These are phyloP conservation scores for Phragmatobia fuliginosa DNA, from an alignment of 2,888 invertebrate genomes.

Conservation along the genomic window DNA sequence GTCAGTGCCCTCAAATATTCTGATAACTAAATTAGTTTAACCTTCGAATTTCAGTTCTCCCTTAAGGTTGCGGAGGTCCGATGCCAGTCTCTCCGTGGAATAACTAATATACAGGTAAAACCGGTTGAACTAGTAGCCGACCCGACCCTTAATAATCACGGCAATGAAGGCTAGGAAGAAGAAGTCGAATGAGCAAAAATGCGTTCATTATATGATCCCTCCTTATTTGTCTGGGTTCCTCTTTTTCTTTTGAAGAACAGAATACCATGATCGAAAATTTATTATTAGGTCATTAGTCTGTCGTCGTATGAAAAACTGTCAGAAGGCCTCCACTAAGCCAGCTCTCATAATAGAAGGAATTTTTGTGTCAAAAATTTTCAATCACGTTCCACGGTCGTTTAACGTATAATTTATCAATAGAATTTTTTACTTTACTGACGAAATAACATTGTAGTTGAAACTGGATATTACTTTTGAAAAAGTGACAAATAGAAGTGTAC, in stretches of 20 bases:
- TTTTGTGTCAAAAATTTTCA: background rate
- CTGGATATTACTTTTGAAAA: background rate
- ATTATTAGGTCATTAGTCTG: background rate
- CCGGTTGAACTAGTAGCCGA: too few relatives aligned
- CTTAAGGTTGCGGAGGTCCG: too few relatives aligned
- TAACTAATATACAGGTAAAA: too few relatives aligned
- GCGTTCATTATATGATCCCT: too few relatives aligned
- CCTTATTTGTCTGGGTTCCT: background rate
- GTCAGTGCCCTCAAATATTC: too few relatives aligned
- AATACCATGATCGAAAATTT: background rate
- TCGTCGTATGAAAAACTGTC: background rate
- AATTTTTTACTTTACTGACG: background rate
- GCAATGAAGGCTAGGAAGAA: too few relatives aligned
- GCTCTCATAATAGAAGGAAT: background rate
- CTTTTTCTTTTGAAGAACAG: background rate
- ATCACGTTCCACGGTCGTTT: background rate
- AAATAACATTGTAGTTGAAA: background rate
- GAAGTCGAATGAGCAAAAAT: too few relatives aligned
- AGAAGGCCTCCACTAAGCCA: background rate
- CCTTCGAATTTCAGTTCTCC: too few relatives aligned
- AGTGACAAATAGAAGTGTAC: background rate
- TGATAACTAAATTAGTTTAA: too few relatives aligned
- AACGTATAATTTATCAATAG: background rate
- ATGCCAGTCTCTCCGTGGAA: too few relatives aligned
- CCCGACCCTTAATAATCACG: too few relatives aligned